Conservation (phyloP, 2,888 invertebrate genomes). For the Luperina nickerlii region DNA sequence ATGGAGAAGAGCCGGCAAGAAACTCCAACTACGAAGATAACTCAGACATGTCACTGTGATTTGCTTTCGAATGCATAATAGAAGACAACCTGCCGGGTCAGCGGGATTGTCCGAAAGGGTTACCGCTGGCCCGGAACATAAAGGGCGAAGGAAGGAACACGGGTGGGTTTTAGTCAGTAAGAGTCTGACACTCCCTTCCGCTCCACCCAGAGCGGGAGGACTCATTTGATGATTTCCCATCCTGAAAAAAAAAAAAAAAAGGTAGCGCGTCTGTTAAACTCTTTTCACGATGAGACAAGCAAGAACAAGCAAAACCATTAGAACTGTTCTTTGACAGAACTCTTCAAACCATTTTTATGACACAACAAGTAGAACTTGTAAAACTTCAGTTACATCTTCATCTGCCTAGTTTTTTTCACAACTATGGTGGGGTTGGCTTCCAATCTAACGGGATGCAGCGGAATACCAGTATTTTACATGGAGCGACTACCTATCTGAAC, state of each 20-base stretch:
- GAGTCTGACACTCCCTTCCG: too few relatives aligned
- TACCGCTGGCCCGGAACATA: too few relatives aligned
- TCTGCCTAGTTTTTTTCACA: background rate
- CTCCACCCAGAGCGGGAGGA: too few relatives aligned
- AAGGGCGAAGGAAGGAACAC: too few relatives aligned
- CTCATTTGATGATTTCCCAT: too few relatives aligned
- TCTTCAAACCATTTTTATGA: background rate
- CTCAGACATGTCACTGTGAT: background rate
- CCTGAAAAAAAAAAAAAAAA: too few relatives aligned
- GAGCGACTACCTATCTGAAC: too few relatives aligned
- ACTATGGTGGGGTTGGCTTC: background rate
- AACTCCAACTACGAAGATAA: background rate
- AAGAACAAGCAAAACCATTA: background rate
- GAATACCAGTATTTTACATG: too few relatives aligned
- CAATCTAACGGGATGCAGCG: background rate
- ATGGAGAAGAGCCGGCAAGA: too few relatives aligned
- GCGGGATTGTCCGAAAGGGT: too few relatives aligned
- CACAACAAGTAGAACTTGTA: background rate
- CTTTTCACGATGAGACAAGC: background rate
- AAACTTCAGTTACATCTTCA: background rate
- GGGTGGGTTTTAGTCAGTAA: too few relatives aligned
- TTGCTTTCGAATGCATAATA: background rate
- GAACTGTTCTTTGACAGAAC: background rate
- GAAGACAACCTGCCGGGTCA: too few relatives aligned
- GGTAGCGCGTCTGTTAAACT: background rate